phyloP scores from a whole-genome alignment of 23 tunicate species.

The Ciona savignyi region DNA sequence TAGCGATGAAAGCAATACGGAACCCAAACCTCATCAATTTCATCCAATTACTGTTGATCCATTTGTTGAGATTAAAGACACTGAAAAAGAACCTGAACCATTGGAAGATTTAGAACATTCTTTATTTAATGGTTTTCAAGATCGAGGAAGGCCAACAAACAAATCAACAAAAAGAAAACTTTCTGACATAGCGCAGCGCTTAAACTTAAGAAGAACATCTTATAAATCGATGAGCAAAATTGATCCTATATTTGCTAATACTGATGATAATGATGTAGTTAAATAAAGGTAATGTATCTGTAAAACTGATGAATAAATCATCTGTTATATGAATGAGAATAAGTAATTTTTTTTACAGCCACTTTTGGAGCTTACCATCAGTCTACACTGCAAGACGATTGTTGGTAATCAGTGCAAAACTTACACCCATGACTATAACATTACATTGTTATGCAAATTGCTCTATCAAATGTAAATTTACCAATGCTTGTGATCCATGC shows the following conservation, averaged over 20 bases:
- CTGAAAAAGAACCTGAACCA: background rate
- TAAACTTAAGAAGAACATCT: slow-evolving; percentile 32
- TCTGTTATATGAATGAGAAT: too few relatives aligned
- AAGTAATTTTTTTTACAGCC: too few relatives aligned
- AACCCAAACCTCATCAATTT: background rate
- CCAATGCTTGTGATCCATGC: too few relatives aligned
- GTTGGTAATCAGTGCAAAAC: too few relatives aligned
- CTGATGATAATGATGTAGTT: background rate
- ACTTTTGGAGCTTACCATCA: too few relatives aligned
- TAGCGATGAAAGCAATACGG: background rate
- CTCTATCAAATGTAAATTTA: too few relatives aligned
- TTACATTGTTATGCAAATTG: too few relatives aligned
- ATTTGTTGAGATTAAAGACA: background rate
- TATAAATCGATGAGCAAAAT: slow-evolving; percentile 65
- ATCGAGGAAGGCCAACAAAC: background rate
- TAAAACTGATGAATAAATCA: too few relatives aligned
- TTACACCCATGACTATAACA: too few relatives aligned
- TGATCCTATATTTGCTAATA: slow-evolving; percentile 75
- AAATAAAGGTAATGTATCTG: too few relatives aligned
- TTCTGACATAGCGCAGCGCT: slow-evolving; percentile 49
- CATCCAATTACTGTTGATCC: background rate
- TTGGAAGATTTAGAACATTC: background rate
- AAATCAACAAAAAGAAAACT: background rate
- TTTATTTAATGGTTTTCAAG: background rate
- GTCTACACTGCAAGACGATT: too few relatives aligned